A percentile compares a stretch with the other conserved stretches of the same genome.
These are phyloP conservation scores for Cichlasoma orientale DNA, from an alignment of 2,797 vertebrate genomes.

Conservation along the genomic window DNA sequence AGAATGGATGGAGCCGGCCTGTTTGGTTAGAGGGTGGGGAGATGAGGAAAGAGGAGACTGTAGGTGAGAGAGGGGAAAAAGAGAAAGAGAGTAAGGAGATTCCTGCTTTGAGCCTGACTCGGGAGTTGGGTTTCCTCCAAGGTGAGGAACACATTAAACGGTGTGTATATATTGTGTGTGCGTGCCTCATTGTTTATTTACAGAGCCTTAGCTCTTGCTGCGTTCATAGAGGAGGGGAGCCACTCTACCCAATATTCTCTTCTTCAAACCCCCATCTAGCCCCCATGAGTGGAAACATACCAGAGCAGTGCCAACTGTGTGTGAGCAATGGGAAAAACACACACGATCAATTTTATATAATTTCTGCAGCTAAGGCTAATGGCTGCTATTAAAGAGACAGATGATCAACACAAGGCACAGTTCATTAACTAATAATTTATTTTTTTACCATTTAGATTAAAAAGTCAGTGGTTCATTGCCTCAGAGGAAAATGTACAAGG, in stretches of 20 bases:
- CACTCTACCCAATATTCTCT: not conserved
- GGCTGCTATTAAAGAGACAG: slow-evolving; percentile 43
- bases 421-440: slow-evolving; percentile 85
- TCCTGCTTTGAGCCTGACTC: slow-evolving; percentile 62
- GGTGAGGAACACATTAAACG: slow-evolving; percentile 49
- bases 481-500: slow-evolving; percentile 77
- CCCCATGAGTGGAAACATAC: slow-evolving; percentile 64
- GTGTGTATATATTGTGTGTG: slow-evolving; percentile 48
- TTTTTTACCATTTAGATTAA: slow-evolving; percentile 81
- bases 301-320: slow-evolving; percentile 16
- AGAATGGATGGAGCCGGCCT: slow-evolving; percentile 62
- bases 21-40: slow-evolving; percentile 70
- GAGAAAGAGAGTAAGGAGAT: slow-evolving; percentile 45
- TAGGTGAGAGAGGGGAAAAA: slow-evolving; percentile 33
- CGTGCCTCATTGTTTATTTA: slow-evolving; percentile 70
- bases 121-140: slow-evolving; percentile 70
- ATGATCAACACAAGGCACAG: slow-evolving; percentile 61
- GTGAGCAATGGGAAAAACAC: slow-evolving; percentile 25
- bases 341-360: slow-evolving; percentile 31
- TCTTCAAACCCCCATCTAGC: slow-evolving; percentile 20
- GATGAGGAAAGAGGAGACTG: slow-evolving; percentile 47
- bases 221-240: slow-evolving; percentile 42
- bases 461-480: slow-evolving; percentile 83
- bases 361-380: slow-evolving; percentile 34
- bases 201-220: slow-evolving; percentile 61